These are phyloP conservation scores for Drosophila kanekoi DNA, from an alignment of 2,888 invertebrate genomes.

Conservation along the genomic window DNA sequence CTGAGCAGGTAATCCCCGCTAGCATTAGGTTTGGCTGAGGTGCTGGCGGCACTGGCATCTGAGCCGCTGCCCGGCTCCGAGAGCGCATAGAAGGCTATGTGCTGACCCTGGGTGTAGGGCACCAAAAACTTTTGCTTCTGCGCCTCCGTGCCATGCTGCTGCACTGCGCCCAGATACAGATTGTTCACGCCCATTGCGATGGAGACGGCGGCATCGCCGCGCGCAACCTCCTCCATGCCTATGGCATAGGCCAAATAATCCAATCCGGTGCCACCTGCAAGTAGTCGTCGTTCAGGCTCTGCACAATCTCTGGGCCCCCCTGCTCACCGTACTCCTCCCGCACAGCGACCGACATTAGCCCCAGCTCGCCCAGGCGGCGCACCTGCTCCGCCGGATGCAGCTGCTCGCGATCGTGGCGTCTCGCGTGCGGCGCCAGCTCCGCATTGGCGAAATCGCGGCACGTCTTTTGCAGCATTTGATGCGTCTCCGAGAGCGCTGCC, in stretches of 20 bases:
- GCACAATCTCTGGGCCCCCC: not conserved
- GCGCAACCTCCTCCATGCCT: conserved; percentile 96
- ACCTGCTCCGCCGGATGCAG: conserved; percentile 92
- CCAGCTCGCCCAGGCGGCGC: conserved; percentile 95
- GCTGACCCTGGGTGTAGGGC: conserved; percentile 89
- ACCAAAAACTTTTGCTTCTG: conserved; percentile 92
- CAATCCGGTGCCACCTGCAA: conserved; percentile 91
- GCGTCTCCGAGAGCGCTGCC: conserved; percentile 92
- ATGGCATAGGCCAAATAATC: conserved; percentile 97
- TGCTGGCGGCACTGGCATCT: conserved; percentile 97
- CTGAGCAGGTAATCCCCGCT: conserved; percentile 90
- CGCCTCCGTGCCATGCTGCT: conserved; percentile 90
- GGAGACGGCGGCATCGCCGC: conserved; percentile 95
- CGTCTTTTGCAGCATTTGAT: conserved; percentile 95
- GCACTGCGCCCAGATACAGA: conserved; percentile 93
- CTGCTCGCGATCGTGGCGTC: conserved; percentile 92
- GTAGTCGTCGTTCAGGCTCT: not conserved
- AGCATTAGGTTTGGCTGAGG: conserved; percentile 89
- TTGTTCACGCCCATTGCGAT: conserved; percentile 98
- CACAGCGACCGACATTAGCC: conserved; percentile 92
- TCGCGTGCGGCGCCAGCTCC: conserved; percentile 94
- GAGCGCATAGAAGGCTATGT: conserved; percentile 96
- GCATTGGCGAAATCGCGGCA: conserved; percentile 96
- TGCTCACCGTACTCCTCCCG: conserved; percentile 89
- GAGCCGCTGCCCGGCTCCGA: conserved; percentile 97